Percentiles rank a stretch among this genome's conserved stretches.
Evolutionary conservation across 2,888 invertebrate genomes (phyloP).

Genomic region (Hirudinaria manillensis): DNA sequence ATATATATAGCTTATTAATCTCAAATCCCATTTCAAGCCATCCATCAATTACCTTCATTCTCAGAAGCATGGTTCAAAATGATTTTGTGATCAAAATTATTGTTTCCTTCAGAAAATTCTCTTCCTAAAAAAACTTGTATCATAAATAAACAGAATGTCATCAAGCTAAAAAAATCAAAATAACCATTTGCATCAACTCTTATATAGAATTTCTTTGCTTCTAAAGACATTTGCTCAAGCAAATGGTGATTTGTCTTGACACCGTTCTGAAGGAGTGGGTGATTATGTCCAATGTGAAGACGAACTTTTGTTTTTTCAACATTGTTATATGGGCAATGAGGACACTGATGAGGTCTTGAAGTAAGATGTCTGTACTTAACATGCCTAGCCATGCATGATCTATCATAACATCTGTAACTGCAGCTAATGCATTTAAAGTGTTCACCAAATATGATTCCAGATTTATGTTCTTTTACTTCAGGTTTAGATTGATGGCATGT

Average conservation of each 20-base stretch:
- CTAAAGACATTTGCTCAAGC: constrained; percentile 29
- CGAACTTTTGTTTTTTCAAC: constrained; percentile 40
- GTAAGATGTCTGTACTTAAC: constrained; percentile 38
- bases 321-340: constrained; percentile 38
- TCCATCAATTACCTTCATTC: no score
- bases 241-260: constrained; percentile 29
- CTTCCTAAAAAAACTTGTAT: no score
- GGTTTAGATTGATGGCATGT: neutral
- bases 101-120: no score
- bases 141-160: no score
- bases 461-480: neutral
- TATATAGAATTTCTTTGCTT: constrained; percentile 29
- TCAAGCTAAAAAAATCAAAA: neutral
- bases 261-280: constrained; percentile 11
- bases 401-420: constrained; percentile 34
- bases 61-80: no score
- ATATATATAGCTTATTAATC: no score
- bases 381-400: constrained; percentile 38
- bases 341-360: constrained; percentile 37
- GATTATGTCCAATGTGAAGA: constrained; percentile 26
- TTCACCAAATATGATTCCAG: constrained; percentile 9
- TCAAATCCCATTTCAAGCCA: no score
- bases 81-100: no score
- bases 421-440: constrained; percentile 35
- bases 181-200: constrained; percentile 20